Base-by-base conservation (phyloP, 2,888 invertebrate genomes). In the Pimpla rufipes region DNA sequence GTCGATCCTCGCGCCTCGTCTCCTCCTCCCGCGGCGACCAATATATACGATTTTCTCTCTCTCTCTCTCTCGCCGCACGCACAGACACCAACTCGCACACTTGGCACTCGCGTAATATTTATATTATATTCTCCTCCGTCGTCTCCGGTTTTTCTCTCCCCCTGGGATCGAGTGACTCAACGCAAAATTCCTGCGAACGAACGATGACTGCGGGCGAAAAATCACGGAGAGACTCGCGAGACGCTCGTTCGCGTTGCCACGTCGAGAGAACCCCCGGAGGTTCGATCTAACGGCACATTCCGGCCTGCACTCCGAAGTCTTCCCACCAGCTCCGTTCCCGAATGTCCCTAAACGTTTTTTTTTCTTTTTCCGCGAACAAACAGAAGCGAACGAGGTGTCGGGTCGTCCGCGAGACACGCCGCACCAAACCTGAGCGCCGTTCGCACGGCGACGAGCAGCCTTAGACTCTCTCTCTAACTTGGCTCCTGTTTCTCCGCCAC, bases 1-100 rank as follows among this genome's bases (percentile, higher is more conserved):
- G 59, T 35, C 59, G 59, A 37, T 35, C 29, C 59, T 35, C 35
- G n/a, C 29, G 55, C 55, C 59, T 29, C 59, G 23, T 57, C 29
- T 47, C 47, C 13, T 11, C 47, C 47, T 1, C 35, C 16, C 59
- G 35, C 5, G 35, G 35, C 35, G 35, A 16, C 29, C 35, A 59
- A 59, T 59, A 59, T 59, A 59, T 16, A 35, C 2, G 55, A 23
- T 29, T 29, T 29, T 57, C 23, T 55, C 8, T 10, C n/a, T 42
- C 42, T 8, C 7, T 42, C 42, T 42, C 42, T 42, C 42, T 11
- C 8, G 42, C 42, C 29, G 29, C 29, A 29, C 29, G 29, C 29
- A 29, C n/a, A 29, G 3, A 29, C 29, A 29, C 29, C 29, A n/a
- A 2, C 35, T 16, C 16, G 37, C 8, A 16, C 59, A 37, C 5